These are phyloP conservation scores for Sciaenops ocellatus DNA, from an alignment of 2,797 vertebrate genomes.

Conservation along the genomic window DNA sequence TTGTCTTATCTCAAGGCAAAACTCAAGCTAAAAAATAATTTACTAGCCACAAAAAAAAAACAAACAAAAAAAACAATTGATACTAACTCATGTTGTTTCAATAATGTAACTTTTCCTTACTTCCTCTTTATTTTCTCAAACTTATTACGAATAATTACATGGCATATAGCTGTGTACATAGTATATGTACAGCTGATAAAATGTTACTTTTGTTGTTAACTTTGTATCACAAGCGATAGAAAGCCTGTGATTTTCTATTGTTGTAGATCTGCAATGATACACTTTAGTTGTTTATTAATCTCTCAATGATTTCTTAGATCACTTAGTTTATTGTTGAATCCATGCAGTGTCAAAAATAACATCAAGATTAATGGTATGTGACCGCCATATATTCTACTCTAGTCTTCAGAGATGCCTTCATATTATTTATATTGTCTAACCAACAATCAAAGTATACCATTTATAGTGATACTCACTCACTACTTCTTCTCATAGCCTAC, in stretches of 20 bases:
- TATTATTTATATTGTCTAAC: background rate
- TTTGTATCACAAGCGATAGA: background rate
- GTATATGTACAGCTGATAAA: too few species aligned
- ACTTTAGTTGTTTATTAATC: background rate
- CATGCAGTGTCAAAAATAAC: background rate
- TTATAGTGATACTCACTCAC: background rate
- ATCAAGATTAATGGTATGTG: too few species aligned
- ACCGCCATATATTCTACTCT: background rate
- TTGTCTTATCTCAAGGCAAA: too few species aligned
- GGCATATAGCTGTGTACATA: background rate
- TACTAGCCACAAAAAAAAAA: too few species aligned
- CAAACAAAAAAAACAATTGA: too few species aligned
- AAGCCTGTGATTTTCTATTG: background rate
- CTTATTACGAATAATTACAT: background rate
- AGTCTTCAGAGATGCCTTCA: background rate
- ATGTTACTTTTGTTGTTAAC: background rate
- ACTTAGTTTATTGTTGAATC: background rate
- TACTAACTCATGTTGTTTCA: background rate
- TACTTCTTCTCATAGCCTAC: constrained; percentile 74
- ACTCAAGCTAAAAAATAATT: too few species aligned
- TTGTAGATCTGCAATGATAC: background rate
- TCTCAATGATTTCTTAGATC: background rate
- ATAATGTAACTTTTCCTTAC: background rate
- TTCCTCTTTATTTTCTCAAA: background rate
- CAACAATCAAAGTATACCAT: background rate